Evolutionary conservation across 2,797 vertebrate genomes (phyloP), one percentile per base, ranked within the genome.

Genomic region (Nothura maculosa): DNA sequence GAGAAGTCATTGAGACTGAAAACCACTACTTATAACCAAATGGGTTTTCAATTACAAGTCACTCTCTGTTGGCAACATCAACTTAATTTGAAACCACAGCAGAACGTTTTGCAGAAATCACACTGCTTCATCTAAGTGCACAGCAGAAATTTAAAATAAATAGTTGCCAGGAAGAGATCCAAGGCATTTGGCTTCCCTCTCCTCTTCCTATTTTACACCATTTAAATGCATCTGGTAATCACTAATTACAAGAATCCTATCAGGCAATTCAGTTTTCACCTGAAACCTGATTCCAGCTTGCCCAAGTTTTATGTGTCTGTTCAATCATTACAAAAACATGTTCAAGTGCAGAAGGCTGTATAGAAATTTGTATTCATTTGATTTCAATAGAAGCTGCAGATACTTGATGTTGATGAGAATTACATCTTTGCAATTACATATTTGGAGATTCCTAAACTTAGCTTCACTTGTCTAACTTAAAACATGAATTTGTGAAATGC

Each of bases 141-240:
- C 13, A 68, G 47, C 40, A 89, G 66, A 89, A 81, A 84, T 79
- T 61, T 62, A 58, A 94, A 82, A 66, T 16, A 22, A 84, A 94
- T 80, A 9, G 69, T 45, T 85, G 76, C 81, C 88, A 94, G 68
- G 61, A 86, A 81, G 94, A 78, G 81, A 87, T 73, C 82, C 91
- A 63, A 93, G 86, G 84, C 79, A 54, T 89, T 87, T 79, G 81
- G n/a, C 54, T 75, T 42, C 52, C 25, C 89, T 43, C 67, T 42
- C 76, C 54, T 18, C 38, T 93, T 89, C 82, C 75, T 70, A 42
- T 68, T 97, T 95, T 87, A 81, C 93, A 96, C 93, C 14, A 95
- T 94, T 92, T 72, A 93, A 88, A 82, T 73, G 38, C 83, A 92
- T 94, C 91, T 96, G 95, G 93, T 96, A 95, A 94, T 92, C 93